These are phyloP conservation scores for Brachyistius frenatus DNA, from an alignment of 2,113 vertebrate species.

Conservation along the genomic window DNA sequence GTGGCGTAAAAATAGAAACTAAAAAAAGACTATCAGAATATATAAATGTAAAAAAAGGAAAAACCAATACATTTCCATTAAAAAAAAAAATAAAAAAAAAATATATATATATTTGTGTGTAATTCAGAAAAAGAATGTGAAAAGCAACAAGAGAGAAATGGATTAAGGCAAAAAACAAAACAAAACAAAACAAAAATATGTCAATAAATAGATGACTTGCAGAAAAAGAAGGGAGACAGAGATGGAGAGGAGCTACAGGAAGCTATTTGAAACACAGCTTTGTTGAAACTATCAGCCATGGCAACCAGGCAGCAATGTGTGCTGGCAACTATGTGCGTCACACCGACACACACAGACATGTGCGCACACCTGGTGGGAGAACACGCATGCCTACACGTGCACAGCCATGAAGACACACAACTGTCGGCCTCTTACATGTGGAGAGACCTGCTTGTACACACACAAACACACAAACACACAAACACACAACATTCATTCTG, in stretches of 20 bases:
- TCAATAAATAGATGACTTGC: background rate
- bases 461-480: background rate
- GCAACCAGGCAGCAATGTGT: slow-evolving; percentile 58
- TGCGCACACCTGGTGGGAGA: slow-evolving; percentile 28
- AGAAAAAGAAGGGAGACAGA: background rate
- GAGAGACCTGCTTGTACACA: background rate
- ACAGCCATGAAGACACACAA: background rate
- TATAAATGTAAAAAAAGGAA: background rate
- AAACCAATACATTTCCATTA: background rate
- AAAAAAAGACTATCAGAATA: background rate
- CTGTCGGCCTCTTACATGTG: background rate
- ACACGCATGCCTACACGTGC: slow-evolving; percentile 1
- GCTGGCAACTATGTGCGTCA: slow-evolving; percentile 37
- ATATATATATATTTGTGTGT: rapidly evolving
- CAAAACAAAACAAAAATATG: too few relatives aligned
- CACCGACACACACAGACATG: slow-evolving; percentile 25
- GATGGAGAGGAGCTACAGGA: slow-evolving; percentile 58
- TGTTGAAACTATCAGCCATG: slow-evolving; percentile 38
- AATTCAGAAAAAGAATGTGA: background rate
- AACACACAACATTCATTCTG: slow-evolving; percentile 25
- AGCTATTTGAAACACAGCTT: slow-evolving; percentile 35
- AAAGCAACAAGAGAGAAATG: background rate
- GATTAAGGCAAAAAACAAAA: background rate
- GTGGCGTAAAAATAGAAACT: background rate
- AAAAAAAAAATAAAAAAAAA: background rate